A percentile compares a stretch with the other conserved stretches of the same genome.
These are phyloP conservation scores for Nephila pilipes DNA, from an alignment of 1,140 invertebrate species.

Conservation along the genomic window DNA sequence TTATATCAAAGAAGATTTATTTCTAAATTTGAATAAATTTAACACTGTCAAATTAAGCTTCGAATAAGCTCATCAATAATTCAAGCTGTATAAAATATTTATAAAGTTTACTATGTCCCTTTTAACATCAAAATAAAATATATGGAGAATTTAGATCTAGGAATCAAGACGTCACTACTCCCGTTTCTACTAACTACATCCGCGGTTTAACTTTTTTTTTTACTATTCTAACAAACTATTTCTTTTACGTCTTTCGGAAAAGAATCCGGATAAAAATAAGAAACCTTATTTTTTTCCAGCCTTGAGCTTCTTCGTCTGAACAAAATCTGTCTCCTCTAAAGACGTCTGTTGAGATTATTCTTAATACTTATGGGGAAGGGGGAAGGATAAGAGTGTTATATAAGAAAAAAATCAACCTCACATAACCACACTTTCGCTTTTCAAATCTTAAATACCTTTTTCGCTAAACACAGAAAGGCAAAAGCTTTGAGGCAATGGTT, in stretches of 20 bases:
- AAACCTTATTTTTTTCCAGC: not conserved
- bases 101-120: not conserved
- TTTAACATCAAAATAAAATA: not conserved
- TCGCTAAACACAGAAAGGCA: not conserved
- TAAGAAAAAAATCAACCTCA: slow-evolving; percentile 1
- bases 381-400: not conserved
- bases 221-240: not conserved
- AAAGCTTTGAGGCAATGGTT: not conserved
- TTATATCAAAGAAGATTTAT: no score
- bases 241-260: not conserved
- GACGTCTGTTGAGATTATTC: slow-evolving; percentile 60
- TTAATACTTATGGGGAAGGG: slow-evolving; percentile 26
- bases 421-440: slow-evolving; percentile 18
- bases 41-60: no score
- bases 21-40: no score
- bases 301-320: slow-evolving; percentile 21
- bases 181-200: not conserved
- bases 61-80: no score
- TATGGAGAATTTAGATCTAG: not conserved
- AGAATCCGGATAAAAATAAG: not conserved
- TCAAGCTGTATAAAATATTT: not conserved
- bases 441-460: not conserved
- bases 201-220: not conserved
- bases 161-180: not conserved
- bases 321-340: slow-evolving; percentile 51